phyloP scores from a whole-genome alignment of 35 echinoderm and acorn worm genomes.

The Ophioderma brevispina region DNA sequence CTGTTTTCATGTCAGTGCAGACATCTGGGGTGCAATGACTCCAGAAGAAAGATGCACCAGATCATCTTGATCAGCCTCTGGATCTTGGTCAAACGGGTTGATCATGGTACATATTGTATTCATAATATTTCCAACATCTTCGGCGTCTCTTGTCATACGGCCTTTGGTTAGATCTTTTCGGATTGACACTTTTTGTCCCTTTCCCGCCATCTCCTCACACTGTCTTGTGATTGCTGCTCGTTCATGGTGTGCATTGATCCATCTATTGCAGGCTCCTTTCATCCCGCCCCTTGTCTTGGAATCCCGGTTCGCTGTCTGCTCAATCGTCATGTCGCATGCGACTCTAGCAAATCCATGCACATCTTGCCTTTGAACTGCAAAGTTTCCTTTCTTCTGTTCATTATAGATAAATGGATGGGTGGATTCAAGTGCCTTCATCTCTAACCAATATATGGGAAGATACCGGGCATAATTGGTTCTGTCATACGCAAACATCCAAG shows the following conservation, averaged over 20 bases:
- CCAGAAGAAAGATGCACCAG: constrained; percentile 69
- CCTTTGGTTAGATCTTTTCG: constrained; percentile 37
- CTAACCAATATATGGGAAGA: constrained; percentile 62
- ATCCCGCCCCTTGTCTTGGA: constrained; percentile 67
- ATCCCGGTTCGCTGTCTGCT: constrained; percentile 53
- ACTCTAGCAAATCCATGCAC: constrained; percentile 38
- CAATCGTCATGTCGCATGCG: constrained; percentile 51
- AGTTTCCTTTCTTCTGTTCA: constrained; percentile 20
- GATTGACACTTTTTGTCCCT: constrained; percentile 5
- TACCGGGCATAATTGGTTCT: constrained; percentile 63
- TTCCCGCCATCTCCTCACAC: constrained; percentile 84
- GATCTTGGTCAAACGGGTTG: constrained; percentile 41
- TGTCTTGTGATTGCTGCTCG: constrained; percentile 53
- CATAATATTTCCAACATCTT: constrained; percentile 37
- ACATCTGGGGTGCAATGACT: constrained; percentile 48
- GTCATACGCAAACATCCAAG: constrained; percentile 69
- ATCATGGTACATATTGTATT: constrained; percentile 28
- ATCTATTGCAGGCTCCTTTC: constrained; percentile 53
- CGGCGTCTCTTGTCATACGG: constrained; percentile 28
- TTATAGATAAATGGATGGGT: constrained; percentile 36
- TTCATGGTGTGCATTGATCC: constrained; percentile 58
- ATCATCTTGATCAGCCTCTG: constrained; percentile 2
- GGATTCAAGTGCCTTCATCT: constrained; percentile 36
- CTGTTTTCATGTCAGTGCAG: constrained; percentile 32
- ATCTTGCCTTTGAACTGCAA: constrained; percentile 61